Evolutionary conservation across 2,888 invertebrate genomes (phyloP), one percentile per base, ranked within the genome.

Genomic region (Agonopterix subpropinquella): DNA sequence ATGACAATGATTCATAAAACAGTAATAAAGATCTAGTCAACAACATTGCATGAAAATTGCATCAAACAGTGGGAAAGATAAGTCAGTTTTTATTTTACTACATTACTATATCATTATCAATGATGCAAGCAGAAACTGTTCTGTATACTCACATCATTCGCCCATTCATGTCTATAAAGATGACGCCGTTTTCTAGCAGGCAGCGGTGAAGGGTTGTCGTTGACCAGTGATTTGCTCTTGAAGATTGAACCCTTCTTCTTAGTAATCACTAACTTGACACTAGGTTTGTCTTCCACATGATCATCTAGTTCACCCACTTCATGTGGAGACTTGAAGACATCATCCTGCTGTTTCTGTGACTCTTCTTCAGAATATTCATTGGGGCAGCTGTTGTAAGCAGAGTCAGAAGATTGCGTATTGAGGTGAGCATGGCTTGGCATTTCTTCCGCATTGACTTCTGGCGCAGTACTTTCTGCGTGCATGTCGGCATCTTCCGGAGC

Each of bases 161-260:
- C 93, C 96, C 96, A 97, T 78, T 96, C 96, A 82, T 97, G 96
- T 76, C 93, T 94, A 72, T 97, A 97, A 37, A 96, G 80, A 50
- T 95, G 95, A 45, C 95, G 90, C 77, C 96, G 94, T 65, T 94
- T 91, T 55, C 92, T 83, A 49, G 92, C 92, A 13, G 90, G 90
- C 53, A 89, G 61, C 8, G 90, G 87, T 48, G 86, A 86, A 18
- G 85, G 79, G 62, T 91, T 92, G 57, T 92, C 92, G 58, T 91
- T 89, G 11, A 92, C 91, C 56, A 93, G 78, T 10, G 93, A 92
- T 51, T 96, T 92, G 67, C 95, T 95, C 70, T 96, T 96, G 70
- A 96, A 96, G 73, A 96, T 96, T 64, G 96, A 96, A 44, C 96
- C 96, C 71, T 96, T 96, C 75, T 95, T 96, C 73, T 93, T 94